Evolutionary conservation across 2,797 vertebrate genomes (phyloP), one percentile per base, ranked within the genome.

Genomic region (Lutjanus argentimaculatus): DNA sequence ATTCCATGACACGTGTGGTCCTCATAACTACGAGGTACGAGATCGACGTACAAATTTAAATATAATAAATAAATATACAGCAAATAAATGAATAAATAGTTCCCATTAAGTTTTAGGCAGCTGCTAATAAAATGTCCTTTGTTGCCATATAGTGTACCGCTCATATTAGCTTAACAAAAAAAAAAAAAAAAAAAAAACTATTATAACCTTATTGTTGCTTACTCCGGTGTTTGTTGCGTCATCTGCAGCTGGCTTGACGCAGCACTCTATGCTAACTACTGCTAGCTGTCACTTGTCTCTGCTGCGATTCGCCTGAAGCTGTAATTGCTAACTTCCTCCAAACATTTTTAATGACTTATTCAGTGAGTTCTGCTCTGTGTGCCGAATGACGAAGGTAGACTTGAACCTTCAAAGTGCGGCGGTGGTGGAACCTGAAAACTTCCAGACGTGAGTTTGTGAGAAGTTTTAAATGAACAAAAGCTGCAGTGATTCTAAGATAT

Each of bases 231-330:
- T n/a, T 9, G 10, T 25, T 2, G 30, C 30, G 0, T 43, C 7
- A 0, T 4, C 9, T 30, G 1, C 36, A 12, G 40, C 9, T 0
- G 78, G 8, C 80, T 91, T 92, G 77, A 87, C 72, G 16, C 46
- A 40, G 40, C 25, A 5, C 1, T 57, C 10, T 2, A 51, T 76
- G 83, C 63, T 90, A 89, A 73, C 66, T 42, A 11, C 46, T 19
- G 72, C 79, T 89, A 89, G 85, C 81, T 64, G 59, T 78, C 77
- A 64, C 43, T 49, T 15, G 40, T 56, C 5, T 55, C 30, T 48
- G 40, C 49, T 21, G 67, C 12, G 46, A 43, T 63, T 67, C 77
- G 7, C 69, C 52, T 25, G 16, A 15, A 30, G 56, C 12, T 16
- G 0, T 22, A 43, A 30, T n/a, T 53, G 56, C n/a, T 36, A 15